Evolutionary conservation across 1,140 invertebrate species (phyloP), one percentile per base, ranked within the genome.

Genomic region (Orchestia grillus): DNA sequence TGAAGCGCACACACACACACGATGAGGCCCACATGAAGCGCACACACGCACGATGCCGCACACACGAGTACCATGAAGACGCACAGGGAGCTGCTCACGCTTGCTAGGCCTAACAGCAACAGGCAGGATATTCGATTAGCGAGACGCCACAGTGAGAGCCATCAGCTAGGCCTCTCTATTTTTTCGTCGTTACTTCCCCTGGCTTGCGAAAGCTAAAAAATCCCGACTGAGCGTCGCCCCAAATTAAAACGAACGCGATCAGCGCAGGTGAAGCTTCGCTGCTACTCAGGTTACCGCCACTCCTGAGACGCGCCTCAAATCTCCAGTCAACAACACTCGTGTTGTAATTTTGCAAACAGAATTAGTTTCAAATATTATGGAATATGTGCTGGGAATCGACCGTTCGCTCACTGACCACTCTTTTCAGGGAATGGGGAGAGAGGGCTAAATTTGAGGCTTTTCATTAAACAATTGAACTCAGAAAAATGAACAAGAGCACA

Each of bases 71-170:
- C 6, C 88, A 47, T 44, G 44, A 6, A 40, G 92, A 44, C 92
- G 92, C 41, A 91, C 41, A 42, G 88, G 88, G 88, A 91, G 62
- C 62, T 8, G 62, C 62, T 77, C 1, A 15, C 62, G 62, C 36
- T 28, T 28, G 62, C 28, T 94, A 94, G 92, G 92, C 92, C 92
- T 94, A 94, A 94, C 43, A 94, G 92, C 92, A 94, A 94, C 92
- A 94, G 92, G 92, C 92, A 94, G 92, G 92, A 94, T 94, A 94
- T 94, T 94, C 92, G 92, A 94, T 94, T 94, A 94, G 92, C 44
- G 44, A 94, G 92, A 45, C 36, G 43, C 92, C 44, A 11, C 92
- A 44, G 92, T 45, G 43, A 91, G 88, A 91, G 92, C 92, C 92
- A 44, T 45, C 44, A 45, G 92, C 43, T 45, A 94, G 44, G 44